These are phyloP conservation scores for Pipistrellus pipistrellus DNA, from an alignment of 2,797 vertebrate species.

Conservation along the genomic window DNA sequence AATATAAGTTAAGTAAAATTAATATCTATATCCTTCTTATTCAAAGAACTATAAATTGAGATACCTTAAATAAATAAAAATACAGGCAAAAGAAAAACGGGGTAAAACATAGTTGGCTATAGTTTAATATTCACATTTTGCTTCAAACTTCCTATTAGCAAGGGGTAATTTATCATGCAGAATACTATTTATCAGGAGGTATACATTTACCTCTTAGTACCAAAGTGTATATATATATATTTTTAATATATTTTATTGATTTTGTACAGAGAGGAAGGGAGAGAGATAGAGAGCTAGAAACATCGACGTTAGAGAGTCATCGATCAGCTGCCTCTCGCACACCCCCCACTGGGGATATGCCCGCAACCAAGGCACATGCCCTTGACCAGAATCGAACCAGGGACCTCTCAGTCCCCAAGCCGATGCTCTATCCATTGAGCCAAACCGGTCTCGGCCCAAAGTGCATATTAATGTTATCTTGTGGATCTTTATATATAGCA, in stretches of 20 bases:
- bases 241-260: too few relatives aligned
- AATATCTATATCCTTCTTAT: not conserved
- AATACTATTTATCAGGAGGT: not conserved
- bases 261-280: too few relatives aligned
- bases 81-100: not conserved
- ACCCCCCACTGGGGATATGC: too few relatives aligned
- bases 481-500: not conserved
- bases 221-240: too few relatives aligned
- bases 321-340: too few relatives aligned
- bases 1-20: not conserved
- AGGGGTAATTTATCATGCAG: not conserved
- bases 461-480: not conserved
- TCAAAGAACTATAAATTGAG: not conserved
- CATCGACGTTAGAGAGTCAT: too few relatives aligned
- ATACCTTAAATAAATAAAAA: not conserved
- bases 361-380: too few relatives aligned
- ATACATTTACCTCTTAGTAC: not conserved
- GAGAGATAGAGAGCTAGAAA: too few relatives aligned
- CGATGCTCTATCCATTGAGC: too few relatives aligned
- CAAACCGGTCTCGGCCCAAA: too few relatives aligned
- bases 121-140: not conserved
- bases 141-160: not conserved
- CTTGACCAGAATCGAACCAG: too few relatives aligned
- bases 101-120: not conserved
- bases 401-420: too few relatives aligned